A percentile compares a stretch with the other conserved stretches of the same genome.
These are phyloP conservation scores for Sphaerophoria rueppellii DNA, from an alignment of 2,888 invertebrate species.

Conservation along the genomic window DNA sequence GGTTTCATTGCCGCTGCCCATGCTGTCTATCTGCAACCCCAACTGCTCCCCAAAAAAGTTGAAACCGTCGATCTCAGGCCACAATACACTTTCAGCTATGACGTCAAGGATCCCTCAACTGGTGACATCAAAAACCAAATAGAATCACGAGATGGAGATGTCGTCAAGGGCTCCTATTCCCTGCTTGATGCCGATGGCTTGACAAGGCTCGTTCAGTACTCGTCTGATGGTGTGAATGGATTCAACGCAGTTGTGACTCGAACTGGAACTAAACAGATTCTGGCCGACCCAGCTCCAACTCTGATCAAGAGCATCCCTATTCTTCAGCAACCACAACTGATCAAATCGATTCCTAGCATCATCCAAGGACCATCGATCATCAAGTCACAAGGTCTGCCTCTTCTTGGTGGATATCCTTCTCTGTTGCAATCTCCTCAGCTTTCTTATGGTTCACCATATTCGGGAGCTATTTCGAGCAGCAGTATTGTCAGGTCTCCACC, in stretches of 20 bases:
- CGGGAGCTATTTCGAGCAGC: conserved; percentile 51
- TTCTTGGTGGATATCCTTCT: conserved; percentile 10
- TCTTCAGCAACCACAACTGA: conserved; percentile 22
- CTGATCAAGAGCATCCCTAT: conserved; percentile 38
- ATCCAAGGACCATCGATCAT: conserved; percentile 15
- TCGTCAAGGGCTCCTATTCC: conserved; percentile 72
- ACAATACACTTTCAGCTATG: conserved; percentile 45
- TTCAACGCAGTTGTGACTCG: conserved; percentile 58
- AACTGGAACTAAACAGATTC: conserved; percentile 41
- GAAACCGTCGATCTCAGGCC: conserved; percentile 35
- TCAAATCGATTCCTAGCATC: conserved; percentile 27
- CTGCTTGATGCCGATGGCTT: conserved; percentile 74
- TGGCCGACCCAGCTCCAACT: conserved; percentile 37
- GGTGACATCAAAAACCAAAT: conserved; percentile 45
- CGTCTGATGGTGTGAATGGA: conserved; percentile 51
- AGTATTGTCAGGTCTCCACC: conserved; percentile 45
- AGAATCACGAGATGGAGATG: conserved; percentile 37
- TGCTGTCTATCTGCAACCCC: background rate
- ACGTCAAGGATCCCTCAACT: conserved; percentile 38
- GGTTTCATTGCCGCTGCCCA: background rate
- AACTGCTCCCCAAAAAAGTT: conserved; percentile 26
- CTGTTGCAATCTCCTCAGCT: conserved; percentile 35
- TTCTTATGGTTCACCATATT: conserved; percentile 27
- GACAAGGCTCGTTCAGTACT: conserved; percentile 63
- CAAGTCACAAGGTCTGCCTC: background rate